Percentiles rank a stretch among this genome's conserved stretches.
These are phyloP conservation scores for Dorcus parallelipipedus DNA, from an alignment of 2,888 invertebrate species.

Conservation along the genomic window DNA sequence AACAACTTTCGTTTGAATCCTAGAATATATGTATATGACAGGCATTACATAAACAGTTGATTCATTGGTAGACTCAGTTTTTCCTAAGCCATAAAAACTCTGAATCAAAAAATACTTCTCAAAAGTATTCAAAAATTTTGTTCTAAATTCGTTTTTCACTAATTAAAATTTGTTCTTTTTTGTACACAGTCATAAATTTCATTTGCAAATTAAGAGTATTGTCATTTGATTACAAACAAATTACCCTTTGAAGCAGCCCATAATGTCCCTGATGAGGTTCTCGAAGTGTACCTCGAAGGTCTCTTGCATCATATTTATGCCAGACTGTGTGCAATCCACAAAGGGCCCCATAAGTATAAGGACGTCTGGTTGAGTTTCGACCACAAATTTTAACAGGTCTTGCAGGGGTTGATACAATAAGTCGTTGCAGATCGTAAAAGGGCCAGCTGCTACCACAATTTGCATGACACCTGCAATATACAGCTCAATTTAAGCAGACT, in stretches of 20 bases:
- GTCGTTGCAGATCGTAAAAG: conserved; percentile 76
- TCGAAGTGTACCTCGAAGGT: conserved; percentile 75
- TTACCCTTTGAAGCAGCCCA: conserved; percentile 38
- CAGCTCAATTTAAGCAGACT: no score
- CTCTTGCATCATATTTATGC: conserved; percentile 56
- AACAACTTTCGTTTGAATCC: conserved; percentile 53
- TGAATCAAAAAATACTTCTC: no score
- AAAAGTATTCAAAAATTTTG: no score
- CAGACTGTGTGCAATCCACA: conserved; percentile 69
- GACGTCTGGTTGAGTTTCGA: conserved; percentile 70
- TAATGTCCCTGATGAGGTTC: conserved; percentile 62
- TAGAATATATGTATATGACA: neutral
- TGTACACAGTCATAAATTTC: no score
- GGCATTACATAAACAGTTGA: neutral
- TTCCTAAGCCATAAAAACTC: neutral
- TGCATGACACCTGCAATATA: conserved; percentile 53
- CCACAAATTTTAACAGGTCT: conserved; percentile 68
- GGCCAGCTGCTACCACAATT: conserved; percentile 77
- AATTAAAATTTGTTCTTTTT: no score
- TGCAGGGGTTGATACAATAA: conserved; percentile 76
- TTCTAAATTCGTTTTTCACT: no score
- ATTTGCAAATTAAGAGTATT: no score
- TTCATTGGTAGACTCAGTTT: neutral
- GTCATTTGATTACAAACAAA: conserved; percentile 1
- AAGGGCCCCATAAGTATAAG: conserved; percentile 84